Evolutionary conservation across 2,797 vertebrate species (phyloP).

Genomic region (Telmatherina bonti): DNA sequence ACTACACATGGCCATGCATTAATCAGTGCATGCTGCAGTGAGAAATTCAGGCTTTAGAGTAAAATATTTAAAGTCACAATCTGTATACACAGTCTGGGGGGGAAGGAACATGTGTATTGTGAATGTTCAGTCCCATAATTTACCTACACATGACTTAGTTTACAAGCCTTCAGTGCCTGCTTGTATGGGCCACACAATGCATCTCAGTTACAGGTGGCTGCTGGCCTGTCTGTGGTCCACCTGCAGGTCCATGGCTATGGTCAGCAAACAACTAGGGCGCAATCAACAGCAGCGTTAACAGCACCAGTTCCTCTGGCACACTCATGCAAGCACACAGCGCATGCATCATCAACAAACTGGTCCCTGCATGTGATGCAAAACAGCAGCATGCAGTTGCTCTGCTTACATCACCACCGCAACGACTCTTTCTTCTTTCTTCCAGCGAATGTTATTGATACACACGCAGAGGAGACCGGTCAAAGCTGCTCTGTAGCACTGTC

Average conservation of each 20-base stretch:
- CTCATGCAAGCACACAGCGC: constrained; percentile 33
- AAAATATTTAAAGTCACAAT: constrained; percentile 27
- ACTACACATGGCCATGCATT: constrained; percentile 74
- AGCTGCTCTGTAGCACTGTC: constrained; percentile 58
- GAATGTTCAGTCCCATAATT: constrained; percentile 28
- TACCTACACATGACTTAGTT: constrained; percentile 38
- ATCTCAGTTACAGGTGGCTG: constrained; percentile 82
- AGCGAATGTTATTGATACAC: constrained; percentile 82
- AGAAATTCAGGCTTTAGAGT: constrained; percentile 54
- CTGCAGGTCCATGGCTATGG: constrained; percentile 60
- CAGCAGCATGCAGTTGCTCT: constrained; percentile 77
- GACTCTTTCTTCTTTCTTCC: constrained; percentile 76
- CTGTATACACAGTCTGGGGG: constrained; percentile 11
- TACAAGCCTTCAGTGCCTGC: constrained; percentile 27
- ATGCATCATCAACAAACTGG: constrained; percentile 75
- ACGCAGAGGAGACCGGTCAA: constrained; percentile 72
- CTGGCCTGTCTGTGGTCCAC: constrained; percentile 68
- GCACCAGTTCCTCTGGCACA: constrained; percentile 22
- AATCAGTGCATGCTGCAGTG: constrained; percentile 74
- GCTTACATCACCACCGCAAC: constrained; percentile 82
- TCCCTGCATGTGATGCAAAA: constrained; percentile 75
- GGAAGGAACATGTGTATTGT: constrained; percentile 10
- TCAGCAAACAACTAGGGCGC: constrained; percentile 70
- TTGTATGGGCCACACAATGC: constrained; percentile 41
- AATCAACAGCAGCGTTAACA: constrained; percentile 46